These are phyloP conservation scores for Camelus bactrianus DNA, from an alignment of 2,113 vertebrate genomes.

Conservation along the genomic window DNA sequence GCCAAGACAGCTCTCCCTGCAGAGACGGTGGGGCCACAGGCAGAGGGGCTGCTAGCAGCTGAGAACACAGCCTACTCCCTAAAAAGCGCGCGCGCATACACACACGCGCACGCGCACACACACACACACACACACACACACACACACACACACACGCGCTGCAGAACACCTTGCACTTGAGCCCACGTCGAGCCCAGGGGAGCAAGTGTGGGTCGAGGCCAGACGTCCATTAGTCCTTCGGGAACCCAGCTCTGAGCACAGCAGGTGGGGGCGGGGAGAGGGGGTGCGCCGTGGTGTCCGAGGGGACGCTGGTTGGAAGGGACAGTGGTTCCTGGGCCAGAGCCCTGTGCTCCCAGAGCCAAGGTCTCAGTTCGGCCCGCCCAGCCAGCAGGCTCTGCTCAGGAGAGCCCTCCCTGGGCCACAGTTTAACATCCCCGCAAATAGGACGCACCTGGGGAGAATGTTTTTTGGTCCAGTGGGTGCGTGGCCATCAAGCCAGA, in stretches of 20 bases:
- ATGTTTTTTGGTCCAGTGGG: neutral
- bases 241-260: neutral
- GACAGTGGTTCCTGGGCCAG: neutral
- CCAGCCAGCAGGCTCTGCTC: neutral
- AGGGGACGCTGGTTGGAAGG: neutral
- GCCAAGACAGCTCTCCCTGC: neutral
- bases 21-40: neutral
- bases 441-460: neutral
- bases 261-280: no score
- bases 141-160: neutral
- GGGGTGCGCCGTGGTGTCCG: neutral
- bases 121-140: neutral
- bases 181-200: neutral
- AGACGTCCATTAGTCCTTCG: neutral
- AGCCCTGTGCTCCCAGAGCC: neutral
- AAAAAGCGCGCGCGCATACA: neutral
- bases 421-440: neutral
- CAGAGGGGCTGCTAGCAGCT: neutral
- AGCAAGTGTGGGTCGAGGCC: accelerated
- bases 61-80: neutral
- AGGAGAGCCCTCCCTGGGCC: neutral
- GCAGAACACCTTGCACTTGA: neutral
- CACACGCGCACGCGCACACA: neutral
- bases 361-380: neutral
- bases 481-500: neutral